These are phyloP conservation scores for Pedionomus torquatus DNA, from an alignment of 2,113 vertebrate species.

Conservation along the genomic window DNA sequence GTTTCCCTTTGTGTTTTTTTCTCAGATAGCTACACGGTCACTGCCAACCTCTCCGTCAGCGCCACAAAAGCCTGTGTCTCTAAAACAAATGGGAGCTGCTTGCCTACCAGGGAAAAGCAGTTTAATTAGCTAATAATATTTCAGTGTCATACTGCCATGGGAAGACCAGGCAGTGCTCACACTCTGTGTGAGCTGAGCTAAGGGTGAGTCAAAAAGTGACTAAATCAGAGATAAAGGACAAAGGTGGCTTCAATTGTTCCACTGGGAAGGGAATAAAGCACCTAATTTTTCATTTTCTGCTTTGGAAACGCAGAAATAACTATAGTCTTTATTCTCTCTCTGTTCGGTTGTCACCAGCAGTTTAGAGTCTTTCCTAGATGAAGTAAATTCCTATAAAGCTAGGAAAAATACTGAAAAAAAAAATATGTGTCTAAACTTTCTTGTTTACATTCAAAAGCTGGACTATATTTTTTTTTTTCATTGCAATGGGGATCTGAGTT, in stretches of 20 bases:
- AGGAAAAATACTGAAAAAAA: slow-evolving; percentile 10
- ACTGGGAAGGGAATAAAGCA: neutral
- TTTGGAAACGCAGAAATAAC: neutral
- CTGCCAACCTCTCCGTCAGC: neutral
- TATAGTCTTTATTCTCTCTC: neutral
- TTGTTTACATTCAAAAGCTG: neutral
- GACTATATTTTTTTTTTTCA: neutral
- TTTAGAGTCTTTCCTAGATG: slow-evolving; percentile 1
- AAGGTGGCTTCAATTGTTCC: neutral
- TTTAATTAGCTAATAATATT: slow-evolving; percentile 2
- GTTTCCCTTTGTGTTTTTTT: neutral
- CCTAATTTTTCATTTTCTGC: neutral
- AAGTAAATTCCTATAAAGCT: slow-evolving; percentile 13
- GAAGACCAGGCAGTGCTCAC: neutral
- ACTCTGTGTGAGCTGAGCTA: neutral
- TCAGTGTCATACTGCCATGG: neutral
- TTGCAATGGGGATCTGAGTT: neutral
- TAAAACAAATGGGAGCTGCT: neutral
- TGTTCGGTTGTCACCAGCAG: neutral
- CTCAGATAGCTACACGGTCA: neutral
- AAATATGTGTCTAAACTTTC: neutral
- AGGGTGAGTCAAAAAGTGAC: neutral
- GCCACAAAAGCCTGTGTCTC: neutral
- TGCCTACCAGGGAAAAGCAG: neutral
- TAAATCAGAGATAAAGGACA: neutral